Percentiles rank a stretch among this genome's conserved stretches.
phyloP scores from a whole-genome alignment of 2,888 invertebrate species.

The Leptopterna dolabrata region DNA sequence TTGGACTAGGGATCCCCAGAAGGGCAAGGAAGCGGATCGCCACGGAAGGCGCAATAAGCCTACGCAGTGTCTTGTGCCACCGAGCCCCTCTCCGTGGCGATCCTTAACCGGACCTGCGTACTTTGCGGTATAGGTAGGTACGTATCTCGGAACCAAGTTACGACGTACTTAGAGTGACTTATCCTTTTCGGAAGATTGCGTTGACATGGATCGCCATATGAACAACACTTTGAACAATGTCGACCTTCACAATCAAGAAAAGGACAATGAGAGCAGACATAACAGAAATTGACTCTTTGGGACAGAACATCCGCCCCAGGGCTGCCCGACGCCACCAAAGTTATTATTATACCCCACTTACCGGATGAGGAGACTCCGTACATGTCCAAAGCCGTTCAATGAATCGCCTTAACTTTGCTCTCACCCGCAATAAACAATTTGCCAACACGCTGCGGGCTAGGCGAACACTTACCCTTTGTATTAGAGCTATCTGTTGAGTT shows the following conservation, averaged over 20 bases:
- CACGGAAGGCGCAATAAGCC: too few relatives aligned
- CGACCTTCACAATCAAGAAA: not conserved
- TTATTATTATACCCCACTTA: conserved; percentile 1
- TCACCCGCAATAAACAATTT: not conserved
- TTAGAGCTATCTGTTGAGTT: not conserved
- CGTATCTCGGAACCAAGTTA: too few relatives aligned
- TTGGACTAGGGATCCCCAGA: too few relatives aligned
- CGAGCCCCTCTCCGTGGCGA: too few relatives aligned
- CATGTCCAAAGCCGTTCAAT: not conserved
- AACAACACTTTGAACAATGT: too few relatives aligned
- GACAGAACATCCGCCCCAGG: not conserved
- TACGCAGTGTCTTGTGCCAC: too few relatives aligned
- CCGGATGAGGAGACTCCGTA: not conserved
- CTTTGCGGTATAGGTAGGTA: too few relatives aligned
- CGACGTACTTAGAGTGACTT: too few relatives aligned
- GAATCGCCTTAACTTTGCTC: not conserved
- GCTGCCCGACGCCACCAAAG: not conserved
- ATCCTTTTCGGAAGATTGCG: too few relatives aligned
- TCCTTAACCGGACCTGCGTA: too few relatives aligned
- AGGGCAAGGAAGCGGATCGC: too few relatives aligned
- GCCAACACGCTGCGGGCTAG: not conserved
- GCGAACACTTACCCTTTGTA: not conserved
- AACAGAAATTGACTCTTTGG: not conserved
- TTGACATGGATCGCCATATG: too few relatives aligned
- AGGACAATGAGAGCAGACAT: not conserved